Conservation (phyloP, 2,113 vertebrate species). For the Pomatostomus ruficeps region DNA sequence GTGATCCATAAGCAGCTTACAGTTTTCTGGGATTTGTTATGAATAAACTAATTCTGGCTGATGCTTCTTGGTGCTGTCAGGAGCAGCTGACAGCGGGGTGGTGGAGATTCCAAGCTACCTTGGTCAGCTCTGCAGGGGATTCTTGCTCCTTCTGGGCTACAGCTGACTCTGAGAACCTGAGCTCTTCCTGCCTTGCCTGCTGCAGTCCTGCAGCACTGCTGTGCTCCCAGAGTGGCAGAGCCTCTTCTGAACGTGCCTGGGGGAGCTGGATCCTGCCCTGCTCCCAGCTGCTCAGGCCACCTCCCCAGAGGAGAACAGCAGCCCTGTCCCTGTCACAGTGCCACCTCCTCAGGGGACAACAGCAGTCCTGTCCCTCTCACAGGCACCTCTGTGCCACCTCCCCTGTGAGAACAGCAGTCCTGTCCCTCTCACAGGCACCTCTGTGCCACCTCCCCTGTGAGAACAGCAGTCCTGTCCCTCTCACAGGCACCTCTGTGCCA, state of each 20-base stretch:
- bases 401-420: no score
- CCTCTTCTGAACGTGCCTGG: neutral
- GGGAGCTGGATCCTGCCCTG: neutral
- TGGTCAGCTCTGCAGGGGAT: neutral
- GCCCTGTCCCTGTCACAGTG: no score
- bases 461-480: neutral
- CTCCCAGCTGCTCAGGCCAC: neutral
- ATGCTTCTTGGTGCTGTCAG: neutral
- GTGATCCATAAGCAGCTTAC: neutral
- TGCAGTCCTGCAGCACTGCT: neutral
- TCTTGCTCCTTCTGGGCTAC: neutral
- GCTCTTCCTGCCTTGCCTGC: neutral
- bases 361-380: neutral
- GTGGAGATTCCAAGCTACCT: neutral
- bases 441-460: no score
- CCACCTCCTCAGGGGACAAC: no score
- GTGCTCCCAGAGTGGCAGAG: neutral
- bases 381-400: neutral
- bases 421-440: fast-evolving
- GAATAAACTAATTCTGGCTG: neutral
- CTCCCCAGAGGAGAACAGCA: neutral
- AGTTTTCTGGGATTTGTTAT: neutral
- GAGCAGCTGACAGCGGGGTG: neutral
- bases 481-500: fast-evolving
- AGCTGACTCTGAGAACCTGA: neutral